These are phyloP conservation scores for Halcyon leucocephala DNA, from an alignment of 2,797 vertebrate genomes.

Conservation along the genomic window DNA sequence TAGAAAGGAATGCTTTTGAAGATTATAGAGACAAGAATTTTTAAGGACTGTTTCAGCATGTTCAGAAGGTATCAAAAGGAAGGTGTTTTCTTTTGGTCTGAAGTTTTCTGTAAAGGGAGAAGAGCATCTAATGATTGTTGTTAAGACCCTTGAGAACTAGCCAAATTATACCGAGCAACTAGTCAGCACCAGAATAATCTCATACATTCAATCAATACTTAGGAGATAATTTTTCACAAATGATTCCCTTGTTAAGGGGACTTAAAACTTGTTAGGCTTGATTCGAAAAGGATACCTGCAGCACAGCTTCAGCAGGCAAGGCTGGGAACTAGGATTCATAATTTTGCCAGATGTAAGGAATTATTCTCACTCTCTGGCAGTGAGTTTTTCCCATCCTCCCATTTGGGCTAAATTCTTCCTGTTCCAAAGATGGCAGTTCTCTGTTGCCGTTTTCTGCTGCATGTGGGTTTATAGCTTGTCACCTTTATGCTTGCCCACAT, in stretches of 20 bases:
- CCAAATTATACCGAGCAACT: not conserved
- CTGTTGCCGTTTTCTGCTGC: not conserved
- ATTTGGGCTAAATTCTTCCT: not conserved
- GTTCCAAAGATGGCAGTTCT: not conserved
- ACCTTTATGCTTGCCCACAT: not conserved
- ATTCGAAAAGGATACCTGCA: not conserved
- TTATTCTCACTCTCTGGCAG: not conserved
- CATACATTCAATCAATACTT: not conserved
- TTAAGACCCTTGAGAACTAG: not conserved
- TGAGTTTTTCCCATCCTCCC: not conserved
- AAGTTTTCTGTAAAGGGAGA: not conserved
- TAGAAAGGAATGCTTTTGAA: slow-evolving; percentile 44
- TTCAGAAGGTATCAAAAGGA: slow-evolving; percentile 1
- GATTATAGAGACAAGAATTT: not conserved
- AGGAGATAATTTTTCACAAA: not conserved
- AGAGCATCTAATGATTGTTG: not conserved
- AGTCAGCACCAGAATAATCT: not conserved
- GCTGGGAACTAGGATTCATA: not conserved
- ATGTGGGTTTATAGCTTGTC: not conserved
- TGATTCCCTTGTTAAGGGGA: not conserved
- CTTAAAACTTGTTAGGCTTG: not conserved
- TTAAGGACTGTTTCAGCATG: not conserved
- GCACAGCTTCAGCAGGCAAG: not conserved
- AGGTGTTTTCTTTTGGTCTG: not conserved
- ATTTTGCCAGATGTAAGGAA: not conserved